These are phyloP conservation scores for Mesochorus sp. DNA, from an alignment of 2,888 invertebrate species.

Conservation along the genomic window DNA sequence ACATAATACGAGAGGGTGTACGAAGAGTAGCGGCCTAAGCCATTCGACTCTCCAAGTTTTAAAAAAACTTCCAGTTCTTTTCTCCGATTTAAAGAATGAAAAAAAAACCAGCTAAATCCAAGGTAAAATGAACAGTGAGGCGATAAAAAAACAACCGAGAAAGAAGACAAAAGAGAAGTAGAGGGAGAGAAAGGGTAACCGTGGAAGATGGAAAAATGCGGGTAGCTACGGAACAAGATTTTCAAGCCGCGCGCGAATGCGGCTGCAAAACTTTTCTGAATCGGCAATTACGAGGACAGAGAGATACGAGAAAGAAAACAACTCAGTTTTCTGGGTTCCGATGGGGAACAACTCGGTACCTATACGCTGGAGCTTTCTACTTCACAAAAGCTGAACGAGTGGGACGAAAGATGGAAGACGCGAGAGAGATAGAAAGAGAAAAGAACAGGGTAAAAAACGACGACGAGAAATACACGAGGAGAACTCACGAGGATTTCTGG, in stretches of 20 bases:
- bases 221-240: conserved; percentile 18
- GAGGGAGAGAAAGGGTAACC: neutral
- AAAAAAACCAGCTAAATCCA: neutral
- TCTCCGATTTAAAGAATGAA: neutral
- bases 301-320: conserved; percentile 52
- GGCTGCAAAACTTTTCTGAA: conserved; percentile 58
- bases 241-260: conserved; percentile 12
- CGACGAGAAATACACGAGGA: conserved; percentile 33
- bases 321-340: conserved; percentile 35
- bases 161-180: neutral
- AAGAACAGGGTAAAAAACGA: conserved; percentile 26
- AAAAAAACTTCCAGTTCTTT: conserved; percentile 14
- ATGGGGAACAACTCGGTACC: conserved; percentile 28
- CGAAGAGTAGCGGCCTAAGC: conserved; percentile 5
- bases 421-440: conserved; percentile 15
- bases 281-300: conserved; percentile 59
- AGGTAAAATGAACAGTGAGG: conserved; percentile 19
- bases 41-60: conserved; percentile 6
- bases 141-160: neutral
- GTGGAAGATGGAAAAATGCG: conserved; percentile 27
- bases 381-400: conserved; percentile 20
- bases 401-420: conserved; percentile 20
- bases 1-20: neutral
- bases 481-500: conserved; percentile 58
- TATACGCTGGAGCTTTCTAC: conserved; percentile 4